Evolutionary conservation across 2,797 vertebrate genomes (phyloP).

Genomic region (Lacerta viridis): DNA sequence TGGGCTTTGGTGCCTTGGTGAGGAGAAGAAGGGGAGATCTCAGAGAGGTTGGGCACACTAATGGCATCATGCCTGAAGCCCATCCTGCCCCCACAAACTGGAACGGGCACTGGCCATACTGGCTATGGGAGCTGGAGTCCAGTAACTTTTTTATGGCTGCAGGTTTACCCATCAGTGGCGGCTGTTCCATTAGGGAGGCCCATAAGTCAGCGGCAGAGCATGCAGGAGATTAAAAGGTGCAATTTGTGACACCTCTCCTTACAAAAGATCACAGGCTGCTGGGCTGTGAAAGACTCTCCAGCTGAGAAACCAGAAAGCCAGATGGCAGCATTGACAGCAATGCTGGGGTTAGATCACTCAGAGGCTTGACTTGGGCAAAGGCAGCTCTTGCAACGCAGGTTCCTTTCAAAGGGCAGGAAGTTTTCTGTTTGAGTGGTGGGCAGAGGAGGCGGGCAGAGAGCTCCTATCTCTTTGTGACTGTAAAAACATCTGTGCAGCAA

Average conservation of each 20-base stretch:
- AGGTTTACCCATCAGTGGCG: too few relatives aligned
- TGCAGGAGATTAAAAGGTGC: background rate
- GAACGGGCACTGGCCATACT: too few relatives aligned
- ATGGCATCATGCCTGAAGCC: too few relatives aligned
- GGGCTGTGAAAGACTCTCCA: background rate
- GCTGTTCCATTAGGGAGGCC: background rate
- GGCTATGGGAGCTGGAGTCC: too few relatives aligned
- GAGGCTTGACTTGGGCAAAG: too few relatives aligned
- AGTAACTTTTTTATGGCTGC: too few relatives aligned
- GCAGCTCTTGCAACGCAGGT: background rate
- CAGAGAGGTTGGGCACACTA: too few relatives aligned
- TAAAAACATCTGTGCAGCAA: slow-evolving; percentile 4
- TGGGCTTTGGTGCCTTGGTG: too few relatives aligned
- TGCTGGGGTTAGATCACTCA: background rate
- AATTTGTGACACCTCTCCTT: too few relatives aligned
- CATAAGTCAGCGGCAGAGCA: background rate
- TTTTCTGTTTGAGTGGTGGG: background rate
- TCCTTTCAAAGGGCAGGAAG: background rate
- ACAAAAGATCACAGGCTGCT: background rate
- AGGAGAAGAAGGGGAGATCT: too few relatives aligned
- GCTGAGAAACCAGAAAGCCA: background rate
- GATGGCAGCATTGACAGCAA: background rate
- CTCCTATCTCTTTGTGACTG: background rate
- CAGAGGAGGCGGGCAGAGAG: background rate
- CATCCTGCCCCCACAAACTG: too few relatives aligned